Conservation (phyloP, 1,140 invertebrate species). For the Leptinotarsa defecta region DNA sequence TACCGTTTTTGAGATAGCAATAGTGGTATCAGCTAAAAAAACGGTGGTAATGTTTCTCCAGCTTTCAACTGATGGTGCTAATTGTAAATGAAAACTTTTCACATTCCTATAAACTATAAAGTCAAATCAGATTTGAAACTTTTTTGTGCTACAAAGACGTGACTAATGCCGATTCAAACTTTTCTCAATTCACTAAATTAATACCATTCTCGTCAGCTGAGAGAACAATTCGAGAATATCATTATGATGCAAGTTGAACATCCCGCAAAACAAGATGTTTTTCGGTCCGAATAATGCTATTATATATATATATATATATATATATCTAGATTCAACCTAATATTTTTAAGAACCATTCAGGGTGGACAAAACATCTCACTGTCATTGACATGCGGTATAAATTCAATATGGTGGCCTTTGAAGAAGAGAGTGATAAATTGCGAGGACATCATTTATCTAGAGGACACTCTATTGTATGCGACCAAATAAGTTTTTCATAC, state of each 20-base stretch:
- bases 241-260: constrained; percentile 9
- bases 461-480: constrained; percentile 11
- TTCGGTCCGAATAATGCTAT: constrained; percentile 22
- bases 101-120: too few species aligned
- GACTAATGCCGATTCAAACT: background rate
- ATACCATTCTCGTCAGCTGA: background rate
- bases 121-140: too few species aligned
- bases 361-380: constrained; percentile 26
- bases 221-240: background rate
- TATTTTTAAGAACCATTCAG: constrained; percentile 24
- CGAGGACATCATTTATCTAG: constrained; percentile 24
- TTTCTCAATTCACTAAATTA: background rate
- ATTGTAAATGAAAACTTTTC: too few species aligned
- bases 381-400: constrained; percentile 29
- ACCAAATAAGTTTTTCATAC: background rate
- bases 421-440: constrained; percentile 25
- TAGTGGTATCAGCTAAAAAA: too few species aligned
- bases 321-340: constrained; percentile 24
- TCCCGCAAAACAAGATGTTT: constrained; percentile 19
- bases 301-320: too few species aligned
- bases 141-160: background rate
- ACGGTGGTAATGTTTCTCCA: too few species aligned
- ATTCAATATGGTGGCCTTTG: constrained; percentile 27
- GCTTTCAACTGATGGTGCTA: too few species aligned
- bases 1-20: too few species aligned